phyloP scores from a whole-genome alignment of 1,140 invertebrate genomes.

The Heliconius himera region DNA sequence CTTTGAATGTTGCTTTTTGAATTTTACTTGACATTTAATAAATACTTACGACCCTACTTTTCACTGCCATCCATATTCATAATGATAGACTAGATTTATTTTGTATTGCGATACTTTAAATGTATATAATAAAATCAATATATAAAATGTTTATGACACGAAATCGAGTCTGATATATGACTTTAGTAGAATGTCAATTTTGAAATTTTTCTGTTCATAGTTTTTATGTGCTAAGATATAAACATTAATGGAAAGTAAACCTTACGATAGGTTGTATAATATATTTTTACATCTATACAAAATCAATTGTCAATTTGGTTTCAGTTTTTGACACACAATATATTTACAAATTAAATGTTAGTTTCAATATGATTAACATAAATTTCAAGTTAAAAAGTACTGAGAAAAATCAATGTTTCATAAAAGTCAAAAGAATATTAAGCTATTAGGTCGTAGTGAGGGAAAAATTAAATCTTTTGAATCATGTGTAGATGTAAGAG shows the following conservation, averaged over 20 bases:
- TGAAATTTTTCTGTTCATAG: constrained; percentile 39
- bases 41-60: constrained; percentile 51
- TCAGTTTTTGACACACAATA: neutral
- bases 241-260: neutral
- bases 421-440: constrained; percentile 36
- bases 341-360: constrained; percentile 9
- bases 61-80: constrained; percentile 63
- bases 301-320: neutral
- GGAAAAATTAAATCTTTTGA: constrained; percentile 71
- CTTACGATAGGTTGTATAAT: neutral
- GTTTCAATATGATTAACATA: constrained; percentile 19
- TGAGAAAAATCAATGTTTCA: constrained; percentile 39
- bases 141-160: constrained; percentile 70
- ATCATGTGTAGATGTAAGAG: constrained; percentile 65
- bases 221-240: neutral
- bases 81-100: constrained; percentile 45
- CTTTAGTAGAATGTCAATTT: constrained; percentile 66
- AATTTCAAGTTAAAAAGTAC: constrained; percentile 1
- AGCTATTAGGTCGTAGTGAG: constrained; percentile 60
- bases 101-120: constrained; percentile 55
- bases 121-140: constrained; percentile 57
- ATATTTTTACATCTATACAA: constrained; percentile 6
- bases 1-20: constrained; percentile 42
- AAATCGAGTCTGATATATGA: constrained; percentile 64
- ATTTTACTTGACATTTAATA: constrained; percentile 51